A percentile compares a stretch with the other conserved stretches of the same genome.
Conservation (phyloP, 2,888 invertebrate genomes). For the Ochropleura leucogaster region DNA sequence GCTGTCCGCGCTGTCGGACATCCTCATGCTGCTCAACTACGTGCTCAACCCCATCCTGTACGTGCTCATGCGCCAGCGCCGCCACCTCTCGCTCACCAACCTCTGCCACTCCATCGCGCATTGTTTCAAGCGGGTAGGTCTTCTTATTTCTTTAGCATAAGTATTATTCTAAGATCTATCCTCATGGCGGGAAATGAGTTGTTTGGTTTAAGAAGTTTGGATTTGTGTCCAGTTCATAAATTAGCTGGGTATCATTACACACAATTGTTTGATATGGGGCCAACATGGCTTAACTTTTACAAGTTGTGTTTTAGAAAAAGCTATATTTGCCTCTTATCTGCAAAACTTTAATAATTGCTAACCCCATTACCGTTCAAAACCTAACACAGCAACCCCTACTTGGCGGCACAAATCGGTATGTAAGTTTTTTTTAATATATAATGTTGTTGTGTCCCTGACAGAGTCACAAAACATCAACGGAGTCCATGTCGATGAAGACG, state of each 20-base stretch:
- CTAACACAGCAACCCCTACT: neutral
- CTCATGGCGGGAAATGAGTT: neutral
- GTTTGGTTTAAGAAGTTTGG: neutral
- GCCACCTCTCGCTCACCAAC: constrained; percentile 70
- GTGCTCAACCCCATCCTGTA: constrained; percentile 96
- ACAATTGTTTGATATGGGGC: neutral
- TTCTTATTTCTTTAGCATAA: no score
- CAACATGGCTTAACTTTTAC: neutral
- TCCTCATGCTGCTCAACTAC: constrained; percentile 95
- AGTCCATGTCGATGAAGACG: constrained; percentile 86
- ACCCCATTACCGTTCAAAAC: neutral
- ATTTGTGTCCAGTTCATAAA: neutral
- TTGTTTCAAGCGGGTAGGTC: constrained; percentile 83
- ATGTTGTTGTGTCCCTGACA: constrained; percentile 60
- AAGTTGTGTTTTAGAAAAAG: neutral
- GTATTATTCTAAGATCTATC: neutral
- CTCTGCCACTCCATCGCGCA: constrained; percentile 79
- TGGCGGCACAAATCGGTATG: neutral
- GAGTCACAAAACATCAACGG: constrained; percentile 85
- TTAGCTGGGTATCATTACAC: neutral
- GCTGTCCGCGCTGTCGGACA: constrained; percentile 92
- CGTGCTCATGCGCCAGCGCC: constrained; percentile 92
- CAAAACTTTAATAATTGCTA: neutral
- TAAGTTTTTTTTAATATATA: constrained; percentile 3
- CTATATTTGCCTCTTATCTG: neutral